Base-by-base conservation (phyloP, 2,888 invertebrate species). In the Deilephila elpenor region DNA sequence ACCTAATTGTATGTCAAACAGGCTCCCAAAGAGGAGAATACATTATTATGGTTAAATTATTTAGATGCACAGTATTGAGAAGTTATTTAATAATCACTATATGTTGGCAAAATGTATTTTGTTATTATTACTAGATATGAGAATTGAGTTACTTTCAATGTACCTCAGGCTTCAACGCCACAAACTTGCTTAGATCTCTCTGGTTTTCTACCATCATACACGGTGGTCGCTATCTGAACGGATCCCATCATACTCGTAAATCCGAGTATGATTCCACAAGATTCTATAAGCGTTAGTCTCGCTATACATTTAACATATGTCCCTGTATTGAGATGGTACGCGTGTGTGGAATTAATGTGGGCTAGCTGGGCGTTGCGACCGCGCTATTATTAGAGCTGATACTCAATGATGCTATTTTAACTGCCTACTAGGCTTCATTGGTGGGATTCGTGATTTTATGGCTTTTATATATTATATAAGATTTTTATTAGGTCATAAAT, bases 331-430 rank as follows among this genome's bases (percentile, higher is more conserved):
- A 67, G 67, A 67, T 67, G 29, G 44, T 20, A 11, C 11, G 44
- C 67, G 67, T 67, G 73, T 56, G 70, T 56, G 25, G 73, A 75
- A 71, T 60, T 17, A 62, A 72, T 61, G 56, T 70, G 71, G 74
- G 56, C 44, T 72, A 71, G 37, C 59, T 37, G 73, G 67, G 67
- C 67, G 67, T 67, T 67, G 44, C 67, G 51, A 51, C 25, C n/a
- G n/a, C n/a, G 53, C 44, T 67, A 67, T 67, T 67, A 44, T 51
- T 67, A 51, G 51, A 25, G n/a, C 25, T 67, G 14, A 44, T 59
- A 59, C 17, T 37, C 34, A 56, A 62, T 64, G 62, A 75, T 67
- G 1, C 67, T 25, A 67, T 67, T 51, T 67, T 67, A 51, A 51
- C 60, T 14, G 60, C 67, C 67, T 67, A 67, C 67, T 25, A 25